phyloP scores from a whole-genome alignment of 2,888 invertebrate species.

The Zaprionus bogoriensis region DNA sequence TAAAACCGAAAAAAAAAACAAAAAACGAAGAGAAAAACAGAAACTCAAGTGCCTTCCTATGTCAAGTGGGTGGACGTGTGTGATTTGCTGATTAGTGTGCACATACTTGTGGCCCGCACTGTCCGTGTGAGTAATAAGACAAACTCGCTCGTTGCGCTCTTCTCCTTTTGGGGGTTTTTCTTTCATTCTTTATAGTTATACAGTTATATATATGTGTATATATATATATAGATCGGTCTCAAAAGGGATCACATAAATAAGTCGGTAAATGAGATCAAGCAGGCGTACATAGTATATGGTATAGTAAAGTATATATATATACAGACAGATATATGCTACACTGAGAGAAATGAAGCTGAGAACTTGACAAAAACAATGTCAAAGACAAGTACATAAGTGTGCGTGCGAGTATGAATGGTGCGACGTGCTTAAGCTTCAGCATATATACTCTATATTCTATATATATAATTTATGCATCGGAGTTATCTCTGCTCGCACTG shows the following conservation, averaged over 20 bases:
- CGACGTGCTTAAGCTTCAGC: background rate
- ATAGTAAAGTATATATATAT: slow-evolving; percentile 15
- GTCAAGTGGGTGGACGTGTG: slow-evolving; percentile 36
- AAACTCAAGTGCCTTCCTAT: slow-evolving; percentile 23
- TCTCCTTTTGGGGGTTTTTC: slow-evolving; percentile 16
- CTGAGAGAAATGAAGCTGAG: slow-evolving; percentile 22
- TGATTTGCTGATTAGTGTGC: slow-evolving; percentile 41
- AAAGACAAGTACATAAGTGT: background rate
- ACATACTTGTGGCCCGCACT: slow-evolving; percentile 17
- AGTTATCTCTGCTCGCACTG: background rate
- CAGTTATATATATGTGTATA: slow-evolving; percentile 22
- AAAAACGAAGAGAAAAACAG: slow-evolving; percentile 9
- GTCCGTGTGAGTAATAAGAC: slow-evolving; percentile 1
- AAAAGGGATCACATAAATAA: slow-evolving; percentile 56
- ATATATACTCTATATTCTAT: background rate
- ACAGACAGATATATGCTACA: no score
- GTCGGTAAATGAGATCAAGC: slow-evolving; percentile 67
- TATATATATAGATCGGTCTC: background rate
- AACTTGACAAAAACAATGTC: background rate
- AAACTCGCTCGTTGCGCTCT: background rate
- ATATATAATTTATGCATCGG: background rate
- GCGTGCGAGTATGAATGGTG: background rate
- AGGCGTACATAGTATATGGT: slow-evolving; percentile 17
- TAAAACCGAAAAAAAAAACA: background rate
- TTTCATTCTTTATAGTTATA: slow-evolving; percentile 5